A percentile compares a stretch with the other conserved stretches of the same genome.
Evolutionary conservation across 2,113 vertebrate species (phyloP).

Genomic region (Larimichthys polyactis): DNA sequence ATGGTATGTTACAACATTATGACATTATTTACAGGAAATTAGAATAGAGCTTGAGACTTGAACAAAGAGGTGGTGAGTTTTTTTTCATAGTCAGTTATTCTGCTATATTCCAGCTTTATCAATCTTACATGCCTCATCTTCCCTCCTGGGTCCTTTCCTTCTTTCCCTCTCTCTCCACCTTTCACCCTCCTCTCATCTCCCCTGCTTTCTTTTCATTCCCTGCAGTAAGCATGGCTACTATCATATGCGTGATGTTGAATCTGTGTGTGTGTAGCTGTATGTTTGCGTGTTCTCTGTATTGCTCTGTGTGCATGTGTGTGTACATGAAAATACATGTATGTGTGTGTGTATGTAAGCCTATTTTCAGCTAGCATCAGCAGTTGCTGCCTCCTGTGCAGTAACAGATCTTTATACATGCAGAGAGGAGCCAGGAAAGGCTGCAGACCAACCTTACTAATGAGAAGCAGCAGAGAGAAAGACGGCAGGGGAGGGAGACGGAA

Average conservation of each 20-base stretch:
- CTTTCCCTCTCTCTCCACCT: not conserved
- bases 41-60: not conserved
- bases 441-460: not conserved
- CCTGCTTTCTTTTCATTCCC: conserved; percentile 3
- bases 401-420: conserved; percentile 87
- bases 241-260: conserved; percentile 41
- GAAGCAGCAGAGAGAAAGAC: not conserved
- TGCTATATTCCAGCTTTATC: not conserved
- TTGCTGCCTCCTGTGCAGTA: conserved; percentile 88
- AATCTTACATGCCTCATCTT: not conserved
- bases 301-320: conserved; percentile 60
- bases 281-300: conserved; percentile 60
- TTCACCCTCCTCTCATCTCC: conserved; percentile 4
- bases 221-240: conserved; percentile 73
- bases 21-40: not conserved
- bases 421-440: conserved; percentile 69
- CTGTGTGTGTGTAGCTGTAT: not conserved
- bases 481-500: not conserved
- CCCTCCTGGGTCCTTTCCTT: not conserved
- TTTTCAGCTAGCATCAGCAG: conserved; percentile 96
- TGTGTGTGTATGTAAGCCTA: conserved; percentile 83
- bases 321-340: conserved; percentile 61
- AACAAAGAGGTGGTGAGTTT: not conserved
- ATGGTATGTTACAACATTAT: not conserved
- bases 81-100: not conserved